Percentiles rank a stretch among this genome's conserved stretches.
These are phyloP conservation scores for Drosophila kanekoi DNA, from an alignment of 2,888 invertebrate genomes.

Conservation along the genomic window DNA sequence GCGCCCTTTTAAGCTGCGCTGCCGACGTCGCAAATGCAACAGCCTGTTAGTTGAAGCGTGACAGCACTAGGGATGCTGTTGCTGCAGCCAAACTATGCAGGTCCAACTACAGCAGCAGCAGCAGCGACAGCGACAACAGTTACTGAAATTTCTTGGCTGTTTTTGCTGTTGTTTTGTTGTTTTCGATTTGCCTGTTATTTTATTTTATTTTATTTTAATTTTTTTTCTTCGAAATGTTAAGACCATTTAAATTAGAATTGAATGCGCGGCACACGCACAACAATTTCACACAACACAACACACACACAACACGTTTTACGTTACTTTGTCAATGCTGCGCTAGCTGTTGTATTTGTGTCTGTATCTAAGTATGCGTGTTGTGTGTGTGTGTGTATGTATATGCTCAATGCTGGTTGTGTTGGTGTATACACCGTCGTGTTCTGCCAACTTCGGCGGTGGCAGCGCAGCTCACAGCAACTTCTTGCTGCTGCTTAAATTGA, in stretches of 20 bases:
- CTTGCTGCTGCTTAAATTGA: slow-evolving; percentile 36
- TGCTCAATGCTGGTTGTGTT: slow-evolving; percentile 58
- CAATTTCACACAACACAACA: slow-evolving; percentile 45
- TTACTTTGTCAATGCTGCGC: slow-evolving; percentile 46
- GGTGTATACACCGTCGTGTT: slow-evolving; percentile 53
- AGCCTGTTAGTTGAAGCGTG: slow-evolving; percentile 50
- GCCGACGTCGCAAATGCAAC: slow-evolving; percentile 46
- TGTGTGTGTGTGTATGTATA: slow-evolving; percentile 57
- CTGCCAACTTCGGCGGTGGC: slow-evolving; percentile 44
- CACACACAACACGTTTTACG: slow-evolving; percentile 55
- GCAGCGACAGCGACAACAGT: slow-evolving; percentile 12
- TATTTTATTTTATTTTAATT: slow-evolving; percentile 4
- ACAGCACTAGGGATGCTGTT: slow-evolving; percentile 63
- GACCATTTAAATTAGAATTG: slow-evolving; percentile 34
- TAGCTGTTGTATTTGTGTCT: slow-evolving; percentile 39
- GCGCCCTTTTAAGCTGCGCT: slow-evolving; percentile 59
- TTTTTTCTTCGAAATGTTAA: slow-evolving; percentile 16
- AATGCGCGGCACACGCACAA: slow-evolving; percentile 39
- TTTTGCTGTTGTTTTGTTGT: slow-evolving; percentile 34
- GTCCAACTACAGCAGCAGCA: slow-evolving; percentile 15
- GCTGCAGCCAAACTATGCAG: slow-evolving; percentile 43
- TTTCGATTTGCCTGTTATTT: slow-evolving; percentile 27
- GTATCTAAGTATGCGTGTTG: slow-evolving; percentile 30
- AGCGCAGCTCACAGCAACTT: slow-evolving; percentile 45
- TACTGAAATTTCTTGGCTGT: slow-evolving; percentile 41